phyloP scores from a whole-genome alignment of 1,140 invertebrate species.

The Bombus turneri region DNA sequence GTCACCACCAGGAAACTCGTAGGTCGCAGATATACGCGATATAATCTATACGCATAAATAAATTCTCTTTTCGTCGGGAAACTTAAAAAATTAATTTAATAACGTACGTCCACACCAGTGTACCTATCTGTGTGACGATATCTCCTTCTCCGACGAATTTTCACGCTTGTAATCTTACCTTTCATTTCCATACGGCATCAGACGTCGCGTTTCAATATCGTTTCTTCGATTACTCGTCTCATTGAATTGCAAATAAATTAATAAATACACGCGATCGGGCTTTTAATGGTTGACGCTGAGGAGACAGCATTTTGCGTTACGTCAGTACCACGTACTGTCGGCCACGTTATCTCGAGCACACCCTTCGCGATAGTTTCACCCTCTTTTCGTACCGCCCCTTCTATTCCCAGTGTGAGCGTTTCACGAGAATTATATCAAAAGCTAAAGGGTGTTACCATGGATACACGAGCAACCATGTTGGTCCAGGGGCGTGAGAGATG shows the following conservation, averaged over 20 bases:
- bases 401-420: constrained; percentile 25
- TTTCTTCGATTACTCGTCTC: not conserved
- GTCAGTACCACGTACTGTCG: not conserved
- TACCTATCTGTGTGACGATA: not conserved
- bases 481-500: constrained; percentile 60
- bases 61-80: not conserved
- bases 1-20: too few relatives aligned
- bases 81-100: not conserved
- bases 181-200: not conserved
- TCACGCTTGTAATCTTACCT: not conserved
- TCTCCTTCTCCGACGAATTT: not conserved
- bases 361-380: constrained; percentile 49
- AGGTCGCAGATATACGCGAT: not conserved
- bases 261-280: not conserved
- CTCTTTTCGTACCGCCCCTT: constrained; percentile 48
- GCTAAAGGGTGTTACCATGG: constrained; percentile 66
- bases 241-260: constrained; percentile 5
- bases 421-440: constrained; percentile 23
- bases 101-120: not conserved
- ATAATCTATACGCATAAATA: not conserved
- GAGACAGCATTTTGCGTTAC: constrained; percentile 37
- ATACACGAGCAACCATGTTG: constrained; percentile 60
- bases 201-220: not conserved
- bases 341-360: constrained; percentile 43
- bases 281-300: constrained; percentile 40